A percentile compares a stretch with the other conserved stretches of the same genome.
Conservation (phyloP, 2,797 vertebrate species). For the Eulemur rubriventer region DNA sequence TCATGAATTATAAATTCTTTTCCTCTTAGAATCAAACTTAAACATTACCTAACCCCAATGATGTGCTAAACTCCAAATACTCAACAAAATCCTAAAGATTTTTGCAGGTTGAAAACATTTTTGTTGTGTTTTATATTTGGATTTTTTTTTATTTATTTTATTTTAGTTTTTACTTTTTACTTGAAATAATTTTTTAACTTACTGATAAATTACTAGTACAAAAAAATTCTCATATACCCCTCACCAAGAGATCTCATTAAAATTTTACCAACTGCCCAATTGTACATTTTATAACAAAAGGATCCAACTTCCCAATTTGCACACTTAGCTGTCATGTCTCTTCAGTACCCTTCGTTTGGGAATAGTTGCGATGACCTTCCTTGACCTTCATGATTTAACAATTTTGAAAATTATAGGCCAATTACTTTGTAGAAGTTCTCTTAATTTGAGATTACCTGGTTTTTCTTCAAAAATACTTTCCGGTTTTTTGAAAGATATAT, state of each 20-base stretch:
- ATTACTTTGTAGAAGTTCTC: no score
- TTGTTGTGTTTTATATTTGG: not conserved
- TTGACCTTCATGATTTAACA: not conserved
- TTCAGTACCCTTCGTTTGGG: not conserved
- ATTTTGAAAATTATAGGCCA: not conserved
- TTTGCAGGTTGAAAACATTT: not conserved
- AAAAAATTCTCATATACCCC: not conserved
- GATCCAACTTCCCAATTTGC: not conserved
- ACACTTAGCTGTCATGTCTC: not conserved
- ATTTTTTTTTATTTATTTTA: not conserved
- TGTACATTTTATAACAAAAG: not conserved
- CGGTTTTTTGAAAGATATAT: not conserved
- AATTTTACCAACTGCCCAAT: not conserved
- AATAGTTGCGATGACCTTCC: not conserved
- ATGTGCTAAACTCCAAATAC: not conserved
- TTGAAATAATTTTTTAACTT: not conserved
- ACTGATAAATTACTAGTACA: not conserved
- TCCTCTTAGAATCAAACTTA: not conserved
- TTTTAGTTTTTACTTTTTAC: not conserved
- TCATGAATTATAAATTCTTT: conserved; percentile 6
- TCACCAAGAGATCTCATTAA: not conserved
- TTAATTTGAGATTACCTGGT: not conserved
- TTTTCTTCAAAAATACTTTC: conserved; percentile 5
- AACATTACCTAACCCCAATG: not conserved
- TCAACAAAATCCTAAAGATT: not conserved